phyloP scores from a whole-genome alignment of 92 coral and sea anemone genomes.

The Heliopora coerulea region DNA sequence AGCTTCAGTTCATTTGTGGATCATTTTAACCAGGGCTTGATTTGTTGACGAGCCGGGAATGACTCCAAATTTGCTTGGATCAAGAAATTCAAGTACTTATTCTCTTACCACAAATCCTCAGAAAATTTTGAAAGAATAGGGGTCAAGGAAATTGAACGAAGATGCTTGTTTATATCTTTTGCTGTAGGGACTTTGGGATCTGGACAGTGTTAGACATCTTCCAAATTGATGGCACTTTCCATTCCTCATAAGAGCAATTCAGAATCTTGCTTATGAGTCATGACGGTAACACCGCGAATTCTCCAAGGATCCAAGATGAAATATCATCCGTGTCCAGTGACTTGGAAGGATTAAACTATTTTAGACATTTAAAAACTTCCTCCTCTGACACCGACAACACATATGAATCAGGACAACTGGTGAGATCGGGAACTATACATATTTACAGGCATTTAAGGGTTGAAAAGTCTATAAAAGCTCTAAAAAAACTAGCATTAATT shows the following conservation, averaged over 20 bases:
- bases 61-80: constrained; percentile 7
- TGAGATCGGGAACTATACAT: neutral
- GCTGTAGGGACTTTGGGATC: neutral
- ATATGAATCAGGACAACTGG: neutral
- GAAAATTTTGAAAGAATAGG: too few species aligned
- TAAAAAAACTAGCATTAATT: constrained; percentile 27
- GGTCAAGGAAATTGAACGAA: too few species aligned
- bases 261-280: constrained; percentile 1
- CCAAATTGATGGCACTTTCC: neutral
- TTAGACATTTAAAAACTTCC: constrained; percentile 10
- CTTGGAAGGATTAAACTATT: constrained; percentile 1
- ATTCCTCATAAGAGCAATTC: constrained; percentile 12
- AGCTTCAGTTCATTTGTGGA: constrained; percentile 14
- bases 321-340: constrained; percentile 8
- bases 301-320: constrained; percentile 9
- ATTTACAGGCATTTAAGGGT: neutral
- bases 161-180: neutral
- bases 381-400: constrained; percentile 11
- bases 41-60: constrained; percentile 18
- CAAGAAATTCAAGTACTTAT: neutral
- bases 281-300: neutral
- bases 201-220: constrained; percentile 13
- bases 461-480: too few species aligned
- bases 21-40: constrained; percentile 20
- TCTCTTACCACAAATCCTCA: too few species aligned